A percentile compares a stretch with the other conserved stretches of the same genome.
Evolutionary conservation across 2,113 vertebrate species (phyloP).

Genomic region (Nipponia nippon): DNA sequence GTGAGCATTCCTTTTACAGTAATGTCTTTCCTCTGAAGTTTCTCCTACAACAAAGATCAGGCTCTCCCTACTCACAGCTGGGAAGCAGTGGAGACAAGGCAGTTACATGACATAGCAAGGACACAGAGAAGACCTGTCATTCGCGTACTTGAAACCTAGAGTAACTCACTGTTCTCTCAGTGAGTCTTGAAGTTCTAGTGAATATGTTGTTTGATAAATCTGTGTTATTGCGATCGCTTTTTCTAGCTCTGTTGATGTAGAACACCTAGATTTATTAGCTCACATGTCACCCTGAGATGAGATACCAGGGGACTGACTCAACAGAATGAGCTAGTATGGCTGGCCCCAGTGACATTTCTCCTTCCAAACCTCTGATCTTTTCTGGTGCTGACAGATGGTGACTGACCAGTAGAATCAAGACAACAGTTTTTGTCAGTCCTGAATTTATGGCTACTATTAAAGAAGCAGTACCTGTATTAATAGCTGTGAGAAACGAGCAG

Average conservation of each 20-base stretch:
- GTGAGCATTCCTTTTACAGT: not conserved
- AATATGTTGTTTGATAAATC: not conserved
- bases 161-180: not conserved
- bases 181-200: not conserved
- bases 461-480: not conserved
- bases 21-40: not conserved
- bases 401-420: not conserved
- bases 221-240: rapidly evolving
- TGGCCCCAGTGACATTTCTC: not conserved
- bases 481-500: not conserved
- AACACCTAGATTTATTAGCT: not conserved
- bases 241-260: not conserved
- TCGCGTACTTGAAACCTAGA: not conserved
- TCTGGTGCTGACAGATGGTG: not conserved
- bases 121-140: not conserved
- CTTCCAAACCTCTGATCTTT: not conserved
- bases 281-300: not conserved
- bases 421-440: not conserved
- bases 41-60: not conserved
- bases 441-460: not conserved
- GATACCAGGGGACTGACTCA: not conserved
- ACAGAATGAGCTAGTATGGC: not conserved
- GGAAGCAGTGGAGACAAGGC: not conserved
- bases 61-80: not conserved
- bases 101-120: not conserved